Conservation (phyloP, 2,888 invertebrate genomes). For the Lordiphosa andalusiaca region DNA sequence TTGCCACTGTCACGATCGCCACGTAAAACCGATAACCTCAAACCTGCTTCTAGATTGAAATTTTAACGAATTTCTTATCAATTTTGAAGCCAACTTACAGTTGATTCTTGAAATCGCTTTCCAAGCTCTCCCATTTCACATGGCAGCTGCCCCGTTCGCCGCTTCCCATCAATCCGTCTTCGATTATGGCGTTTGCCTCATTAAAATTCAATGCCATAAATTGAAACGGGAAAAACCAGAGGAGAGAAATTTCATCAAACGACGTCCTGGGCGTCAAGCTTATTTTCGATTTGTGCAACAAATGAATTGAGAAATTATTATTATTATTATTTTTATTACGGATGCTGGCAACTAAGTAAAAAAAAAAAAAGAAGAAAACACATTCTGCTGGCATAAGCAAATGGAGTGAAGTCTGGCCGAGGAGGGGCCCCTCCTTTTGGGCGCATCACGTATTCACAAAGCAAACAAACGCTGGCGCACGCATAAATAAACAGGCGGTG, state of each 20-base stretch:
- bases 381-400: conserved; percentile 44
- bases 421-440: no score
- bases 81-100: no score
- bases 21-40: no score
- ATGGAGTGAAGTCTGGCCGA: conserved; percentile 18
- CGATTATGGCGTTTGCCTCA: conserved; percentile 45
- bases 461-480: conserved; percentile 68
- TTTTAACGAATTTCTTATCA: no score
- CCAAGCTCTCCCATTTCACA: no score
- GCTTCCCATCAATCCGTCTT: conserved; percentile 31
- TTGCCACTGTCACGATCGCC: no score
- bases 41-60: no score
- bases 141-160: no score
- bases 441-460: conserved; percentile 71
- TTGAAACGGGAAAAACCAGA: conserved; percentile 3
- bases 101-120: no score
- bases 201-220: conserved; percentile 48
- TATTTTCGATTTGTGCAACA: conserved; percentile 70
- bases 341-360: conserved; percentile 24
- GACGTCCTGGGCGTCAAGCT: conserved; percentile 14
- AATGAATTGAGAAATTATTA: conserved; percentile 73
- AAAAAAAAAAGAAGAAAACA: conserved; percentile 31
- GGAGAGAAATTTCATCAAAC: conserved; percentile 3
- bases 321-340: conserved; percentile 54
- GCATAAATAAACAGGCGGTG: conserved; percentile 63